Percentiles rank a stretch among this genome's conserved stretches.
Conservation (phyloP, 2,888 invertebrate species). For the Eueremaeus valkanovi region DNA sequence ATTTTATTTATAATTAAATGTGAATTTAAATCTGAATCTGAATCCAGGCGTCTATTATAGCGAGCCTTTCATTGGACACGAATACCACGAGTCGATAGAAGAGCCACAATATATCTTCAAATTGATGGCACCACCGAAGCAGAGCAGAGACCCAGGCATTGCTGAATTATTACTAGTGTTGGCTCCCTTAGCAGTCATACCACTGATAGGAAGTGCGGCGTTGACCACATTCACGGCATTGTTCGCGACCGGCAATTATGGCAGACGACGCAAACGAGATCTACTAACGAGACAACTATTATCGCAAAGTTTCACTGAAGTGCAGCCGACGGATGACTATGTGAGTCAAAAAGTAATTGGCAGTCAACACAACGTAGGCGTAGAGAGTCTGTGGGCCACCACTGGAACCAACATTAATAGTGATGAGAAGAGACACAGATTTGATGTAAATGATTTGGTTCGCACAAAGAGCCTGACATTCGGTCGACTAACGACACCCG, state of each 20-base stretch:
- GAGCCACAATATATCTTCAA: conserved; percentile 26
- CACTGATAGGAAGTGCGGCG: conserved; percentile 45
- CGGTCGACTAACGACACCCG: conserved; percentile 4
- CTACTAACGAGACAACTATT: conserved; percentile 13
- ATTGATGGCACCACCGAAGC: conserved; percentile 22
- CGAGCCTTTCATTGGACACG: not conserved
- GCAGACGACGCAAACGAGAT: conserved; percentile 24
- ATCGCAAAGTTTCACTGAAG: conserved; percentile 12
- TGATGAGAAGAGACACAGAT: conserved; percentile 11
- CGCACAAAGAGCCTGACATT: not conserved
- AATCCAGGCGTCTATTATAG: not conserved
- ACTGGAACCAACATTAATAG: not conserved
- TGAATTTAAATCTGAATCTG: too few relatives aligned
- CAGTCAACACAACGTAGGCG: not conserved
- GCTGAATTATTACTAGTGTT: conserved; percentile 36
- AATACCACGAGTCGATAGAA: not conserved
- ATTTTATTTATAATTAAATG: too few relatives aligned
- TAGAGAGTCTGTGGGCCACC: conserved; percentile 16
- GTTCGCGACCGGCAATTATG: conserved; percentile 38
- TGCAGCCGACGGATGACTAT: conserved; percentile 20
- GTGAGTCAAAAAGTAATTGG: conserved; percentile 6
- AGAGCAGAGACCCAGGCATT: conserved; percentile 1
- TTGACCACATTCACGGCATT: conserved; percentile 45
- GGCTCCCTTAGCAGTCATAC: conserved; percentile 46
- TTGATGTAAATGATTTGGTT: conserved; percentile 7